Evolutionary conservation across 2,797 vertebrate genomes (phyloP), one percentile per base, ranked within the genome.

Genomic region (Miichthys miiuy): DNA sequence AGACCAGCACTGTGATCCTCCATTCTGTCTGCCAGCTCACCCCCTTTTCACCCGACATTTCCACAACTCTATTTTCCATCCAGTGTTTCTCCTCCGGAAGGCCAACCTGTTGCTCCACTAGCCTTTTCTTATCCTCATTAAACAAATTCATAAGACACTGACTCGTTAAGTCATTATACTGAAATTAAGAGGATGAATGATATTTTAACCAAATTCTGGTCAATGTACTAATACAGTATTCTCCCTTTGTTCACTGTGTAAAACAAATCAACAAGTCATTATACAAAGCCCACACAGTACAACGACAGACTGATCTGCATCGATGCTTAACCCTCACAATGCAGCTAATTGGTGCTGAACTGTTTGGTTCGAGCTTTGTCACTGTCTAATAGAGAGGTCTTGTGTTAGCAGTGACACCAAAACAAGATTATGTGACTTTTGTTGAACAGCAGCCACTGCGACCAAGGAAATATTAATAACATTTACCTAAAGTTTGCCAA

Each of bases 1-100:
- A 75, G 79, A 93, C 85, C 92, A 91, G 79, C 77, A 20, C 80
- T 27, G 14, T 63, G 79, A 84, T 88, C 80, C 87, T 80, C 82
- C 71, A 23, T 56, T 71, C 56, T 66, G 70, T 83, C 72, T 83
- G 85, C 86, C 91, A 84, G 79, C 23, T 25, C 68, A 55, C 23
- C 78, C 68, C 62, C 50, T 72, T 67, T 65, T 58, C 75, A 61
- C 75, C 80, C 72, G 7, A 68, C 72, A 72, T 64, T 62, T 70
- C 80, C 80, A 85, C 81, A 83, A 72, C 81, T 84, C 66, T 70
- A 87, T 88, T 82, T 90, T 76, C 78, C 66, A 72, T 62, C 58
- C 69, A 68, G 48, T 14, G 41, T 72, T 47, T 34, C 65, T 44
- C 79, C 46, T 47, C 44, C 51, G 42, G 60, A 71, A 75, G 61